Evolutionary conservation across 2,113 vertebrate species (phyloP).

Genomic region (Datnioides undecimradiatus): DNA sequence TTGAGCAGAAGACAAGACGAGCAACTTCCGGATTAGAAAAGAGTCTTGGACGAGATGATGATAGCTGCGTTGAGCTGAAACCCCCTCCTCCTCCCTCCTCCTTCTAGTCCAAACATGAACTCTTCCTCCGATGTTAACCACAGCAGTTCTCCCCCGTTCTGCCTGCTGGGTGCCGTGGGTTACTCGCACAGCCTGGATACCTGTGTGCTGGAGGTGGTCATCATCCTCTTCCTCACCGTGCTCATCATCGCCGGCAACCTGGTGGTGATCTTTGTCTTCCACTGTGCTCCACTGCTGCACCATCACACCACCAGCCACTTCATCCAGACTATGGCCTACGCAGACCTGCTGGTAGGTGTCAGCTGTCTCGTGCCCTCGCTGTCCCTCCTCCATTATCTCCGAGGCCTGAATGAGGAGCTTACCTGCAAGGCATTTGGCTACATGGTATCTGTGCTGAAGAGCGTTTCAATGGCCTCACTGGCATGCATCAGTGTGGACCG

Average conservation of each 20-base stretch:
- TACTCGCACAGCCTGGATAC: conserved; percentile 88
- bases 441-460: conserved; percentile 92
- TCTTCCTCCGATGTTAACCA: conserved; percentile 85
- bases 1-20: neutral
- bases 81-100: conserved; percentile 11
- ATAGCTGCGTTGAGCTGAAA: conserved; percentile 52
- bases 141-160: conserved; percentile 86
- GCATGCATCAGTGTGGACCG: conserved; percentile 91
- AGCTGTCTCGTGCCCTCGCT: conserved; percentile 93
- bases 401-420: conserved; percentile 87
- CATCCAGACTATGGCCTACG: conserved; percentile 96
- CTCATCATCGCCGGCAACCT: conserved; percentile 93
- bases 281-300: conserved; percentile 93
- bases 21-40: conserved; percentile 22
- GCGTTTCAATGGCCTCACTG: conserved; percentile 93
- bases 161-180: conserved; percentile 87
- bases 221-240: conserved; percentile 92
- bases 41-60: conserved; percentile 20
- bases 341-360: conserved; percentile 92
- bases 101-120: conserved; percentile 89
- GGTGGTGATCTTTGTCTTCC: conserved; percentile 94
- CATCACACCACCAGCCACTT: conserved; percentile 95
- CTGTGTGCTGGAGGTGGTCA: conserved; percentile 91
- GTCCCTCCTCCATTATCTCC: conserved; percentile 88
- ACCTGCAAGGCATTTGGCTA: conserved; percentile 92